These are phyloP conservation scores for Corythornis cristatus DNA, from an alignment of 2,113 vertebrate species.

Conservation along the genomic window DNA sequence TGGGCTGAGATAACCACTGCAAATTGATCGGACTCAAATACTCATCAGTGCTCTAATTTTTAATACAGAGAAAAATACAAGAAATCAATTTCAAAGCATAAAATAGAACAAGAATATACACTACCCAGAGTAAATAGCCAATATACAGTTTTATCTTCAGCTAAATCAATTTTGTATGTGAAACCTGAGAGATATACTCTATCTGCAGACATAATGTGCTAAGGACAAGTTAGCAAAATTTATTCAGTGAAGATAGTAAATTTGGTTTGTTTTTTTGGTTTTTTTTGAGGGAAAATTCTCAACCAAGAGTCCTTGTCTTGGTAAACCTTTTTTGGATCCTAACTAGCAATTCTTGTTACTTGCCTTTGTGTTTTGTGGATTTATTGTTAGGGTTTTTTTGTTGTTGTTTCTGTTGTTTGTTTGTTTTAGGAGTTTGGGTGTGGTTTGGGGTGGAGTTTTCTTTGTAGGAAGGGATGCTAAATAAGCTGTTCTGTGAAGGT, in stretches of 20 bases:
- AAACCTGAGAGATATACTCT: constrained; percentile 25
- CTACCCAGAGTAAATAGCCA: constrained; percentile 59
- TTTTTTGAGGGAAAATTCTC: not conserved
- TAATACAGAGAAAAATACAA: constrained; percentile 66
- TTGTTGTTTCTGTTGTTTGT: not conserved
- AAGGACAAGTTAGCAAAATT: constrained; percentile 54
- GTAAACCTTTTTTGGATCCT: not conserved
- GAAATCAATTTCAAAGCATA: constrained; percentile 73
- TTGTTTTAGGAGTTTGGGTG: not conserved
- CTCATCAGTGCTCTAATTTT: constrained; percentile 63
- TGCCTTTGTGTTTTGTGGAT: not conserved
- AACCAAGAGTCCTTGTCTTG: not conserved
- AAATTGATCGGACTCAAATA: constrained; percentile 62
- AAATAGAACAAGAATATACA: constrained; percentile 57
- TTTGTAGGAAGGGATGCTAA: not conserved
- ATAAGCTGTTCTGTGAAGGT: not conserved
- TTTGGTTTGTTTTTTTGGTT: not conserved
- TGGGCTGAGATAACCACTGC: constrained; percentile 28
- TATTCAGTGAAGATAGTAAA: constrained; percentile 22
- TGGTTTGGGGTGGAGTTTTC: not conserved
- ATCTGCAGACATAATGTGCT: not conserved
- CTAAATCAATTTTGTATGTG: constrained; percentile 60
- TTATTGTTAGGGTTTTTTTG: too few relatives aligned
- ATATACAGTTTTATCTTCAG: constrained; percentile 54
- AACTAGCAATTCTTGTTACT: not conserved